A percentile compares a stretch with the other conserved stretches of the same genome.
phyloP scores from a whole-genome alignment of 1,140 invertebrate genomes.

The Solen grandis region DNA sequence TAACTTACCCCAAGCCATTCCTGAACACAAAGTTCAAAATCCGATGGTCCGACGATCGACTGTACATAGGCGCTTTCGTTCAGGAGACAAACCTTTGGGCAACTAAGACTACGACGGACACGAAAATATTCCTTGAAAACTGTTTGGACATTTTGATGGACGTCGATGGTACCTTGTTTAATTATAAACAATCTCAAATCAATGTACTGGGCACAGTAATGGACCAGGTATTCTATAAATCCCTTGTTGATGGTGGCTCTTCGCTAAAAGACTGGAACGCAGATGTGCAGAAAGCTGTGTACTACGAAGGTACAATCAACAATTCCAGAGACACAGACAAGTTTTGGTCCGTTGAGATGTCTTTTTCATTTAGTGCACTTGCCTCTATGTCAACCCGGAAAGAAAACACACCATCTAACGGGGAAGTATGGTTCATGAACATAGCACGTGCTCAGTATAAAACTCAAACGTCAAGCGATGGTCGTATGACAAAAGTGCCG shows the following conservation, averaged over 20 bases:
- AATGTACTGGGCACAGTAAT: constrained; percentile 25
- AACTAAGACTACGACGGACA: not conserved
- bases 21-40: constrained; percentile 64
- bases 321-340: not conserved
- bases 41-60: constrained; percentile 59
- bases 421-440: constrained; percentile 36
- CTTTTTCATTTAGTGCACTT: not conserved
- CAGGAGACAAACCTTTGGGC: constrained; percentile 66
- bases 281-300: not conserved
- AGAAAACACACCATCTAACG: not conserved
- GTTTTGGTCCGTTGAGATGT: not conserved
- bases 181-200: constrained; percentile 18
- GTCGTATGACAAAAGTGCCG: constrained; percentile 3
- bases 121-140: not conserved
- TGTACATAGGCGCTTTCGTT: constrained; percentile 63
- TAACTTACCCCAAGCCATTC: constrained; percentile 40
- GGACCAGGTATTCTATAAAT: not conserved
- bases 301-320: not conserved
- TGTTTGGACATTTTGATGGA: not conserved
- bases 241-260: not conserved
- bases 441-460: constrained; percentile 27
- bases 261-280: not conserved
- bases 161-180: constrained; percentile 15
- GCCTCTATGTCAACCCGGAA: not conserved
- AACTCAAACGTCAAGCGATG: not conserved